Base-by-base conservation (phyloP, 1,140 invertebrate species). In the Zaprionus gabonicus region DNA sequence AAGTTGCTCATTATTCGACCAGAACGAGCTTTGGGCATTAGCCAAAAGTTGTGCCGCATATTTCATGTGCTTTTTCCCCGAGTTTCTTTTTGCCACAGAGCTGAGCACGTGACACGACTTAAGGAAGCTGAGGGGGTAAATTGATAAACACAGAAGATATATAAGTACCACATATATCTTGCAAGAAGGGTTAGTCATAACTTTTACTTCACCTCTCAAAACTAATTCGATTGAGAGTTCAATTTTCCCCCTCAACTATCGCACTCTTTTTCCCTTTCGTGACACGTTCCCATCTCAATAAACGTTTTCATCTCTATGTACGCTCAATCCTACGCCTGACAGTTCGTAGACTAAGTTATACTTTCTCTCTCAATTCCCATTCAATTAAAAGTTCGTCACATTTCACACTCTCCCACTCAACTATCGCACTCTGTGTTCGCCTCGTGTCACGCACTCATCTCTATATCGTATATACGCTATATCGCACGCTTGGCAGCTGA, bases 1-100 rank as follows among this genome's bases (percentile, higher is more conserved):
- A 82, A 82, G 66, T 79, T 82, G 36, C 55, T 70, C 58, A 57
- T 70, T 75, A 55, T 59, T 76, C 46, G 44, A 57, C 28, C 67
- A 64, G 46, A 65, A 58, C 68, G 60, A 71, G 68, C 73, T 76
- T 60, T 76, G 73, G 68, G 71, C 70, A 84, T 86, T 76, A 86
- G 82, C 75, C 66, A 69, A 76, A 84, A 86, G 51, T 86, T 86
- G 55, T 27, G 51, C 36, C 38, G 66, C 58, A 60, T 75, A 70
- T 64, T 72, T 72, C 23, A 46, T 63, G 36, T 44, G 49, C 58
- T 58, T 41, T 58, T 53, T 53, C 3, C 27, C 15, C 15, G 17
- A 10, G 15, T 36, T 20, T 23, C 23, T 17, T 55, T 28, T 27
- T 31, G 28, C 31, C 23, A 34, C 13, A 3, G 20, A 20, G 28